phyloP scores from a whole-genome alignment of 1,140 invertebrate genomes.

The Tetramorium simillimum region DNA sequence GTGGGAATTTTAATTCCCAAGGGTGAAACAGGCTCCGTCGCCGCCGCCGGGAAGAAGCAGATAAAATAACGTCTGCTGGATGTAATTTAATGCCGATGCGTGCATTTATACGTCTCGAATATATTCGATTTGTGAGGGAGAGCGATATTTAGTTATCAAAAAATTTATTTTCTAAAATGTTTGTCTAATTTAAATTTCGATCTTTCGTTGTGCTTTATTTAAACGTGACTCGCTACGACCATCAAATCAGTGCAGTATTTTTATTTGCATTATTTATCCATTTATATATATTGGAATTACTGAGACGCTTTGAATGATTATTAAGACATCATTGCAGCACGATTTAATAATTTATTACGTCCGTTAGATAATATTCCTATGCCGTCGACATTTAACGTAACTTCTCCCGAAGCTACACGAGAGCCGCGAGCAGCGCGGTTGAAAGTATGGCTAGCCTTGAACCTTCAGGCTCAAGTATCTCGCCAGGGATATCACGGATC shows the following conservation, averaged over 20 bases:
- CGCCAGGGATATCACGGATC: conserved; percentile 41
- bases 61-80: conserved; percentile 52
- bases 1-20: conserved; percentile 57
- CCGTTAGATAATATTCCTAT: conserved; percentile 32
- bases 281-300: background rate
- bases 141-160: background rate
- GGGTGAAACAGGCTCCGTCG: conserved; percentile 8
- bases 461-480: conserved; percentile 56
- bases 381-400: conserved; percentile 33
- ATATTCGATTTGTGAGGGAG: background rate
- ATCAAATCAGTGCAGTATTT: background rate
- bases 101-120: conserved; percentile 10
- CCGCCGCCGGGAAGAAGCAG: conserved; percentile 29
- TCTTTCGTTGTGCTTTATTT: background rate
- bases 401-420: conserved; percentile 43
- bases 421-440: conserved; percentile 28
- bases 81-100: conserved; percentile 37
- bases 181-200: background rate
- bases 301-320: conserved; percentile 3
- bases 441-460: conserved; percentile 61
- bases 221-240: background rate
- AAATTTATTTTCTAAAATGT: background rate
- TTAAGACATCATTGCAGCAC: conserved; percentile 2
- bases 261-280: background rate
- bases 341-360: conserved; percentile 58